Evolutionary conservation across 2,888 invertebrate genomes (phyloP).

Genomic region (Nipponacmea schrenckii): DNA sequence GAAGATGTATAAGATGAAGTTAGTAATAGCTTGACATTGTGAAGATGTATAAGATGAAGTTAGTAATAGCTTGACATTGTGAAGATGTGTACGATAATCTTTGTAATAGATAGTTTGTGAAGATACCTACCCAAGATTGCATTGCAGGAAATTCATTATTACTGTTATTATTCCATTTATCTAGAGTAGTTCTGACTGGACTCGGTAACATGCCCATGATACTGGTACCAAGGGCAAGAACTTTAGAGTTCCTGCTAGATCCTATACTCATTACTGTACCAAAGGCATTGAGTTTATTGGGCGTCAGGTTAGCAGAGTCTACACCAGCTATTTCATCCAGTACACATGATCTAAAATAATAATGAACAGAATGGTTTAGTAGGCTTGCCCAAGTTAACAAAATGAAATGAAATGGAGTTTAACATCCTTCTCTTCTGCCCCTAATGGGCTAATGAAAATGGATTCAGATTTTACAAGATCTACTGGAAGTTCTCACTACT

Average conservation of each 20-base stretch:
- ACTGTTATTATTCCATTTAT: constrained; percentile 74
- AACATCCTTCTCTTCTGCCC: too few species aligned
- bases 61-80: too few species aligned
- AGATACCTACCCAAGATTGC: constrained; percentile 71
- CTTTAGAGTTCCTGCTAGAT: constrained; percentile 66
- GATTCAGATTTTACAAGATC: too few species aligned
- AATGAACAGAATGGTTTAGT: not conserved
- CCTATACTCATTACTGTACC: constrained; percentile 69
- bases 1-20: too few species aligned
- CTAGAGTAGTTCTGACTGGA: constrained; percentile 72
- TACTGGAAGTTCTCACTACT: too few species aligned
- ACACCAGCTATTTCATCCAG: constrained; percentile 45
- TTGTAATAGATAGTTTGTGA: too few species aligned
- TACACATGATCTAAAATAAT: constrained; percentile 48
- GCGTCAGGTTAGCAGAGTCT: constrained; percentile 42
- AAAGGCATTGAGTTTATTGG: constrained; percentile 63
- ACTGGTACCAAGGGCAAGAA: constrained; percentile 70
- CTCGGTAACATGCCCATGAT: constrained; percentile 72
- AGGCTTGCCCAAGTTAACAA: too few species aligned
- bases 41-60: too few species aligned
- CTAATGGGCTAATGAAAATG: too few species aligned
- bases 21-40: too few species aligned
- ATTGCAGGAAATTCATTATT: constrained; percentile 71
- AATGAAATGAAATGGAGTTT: too few species aligned
- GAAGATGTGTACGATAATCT: too few species aligned